Conservation (phyloP, 2,113 vertebrate species). For the Proteles cristata region DNA sequence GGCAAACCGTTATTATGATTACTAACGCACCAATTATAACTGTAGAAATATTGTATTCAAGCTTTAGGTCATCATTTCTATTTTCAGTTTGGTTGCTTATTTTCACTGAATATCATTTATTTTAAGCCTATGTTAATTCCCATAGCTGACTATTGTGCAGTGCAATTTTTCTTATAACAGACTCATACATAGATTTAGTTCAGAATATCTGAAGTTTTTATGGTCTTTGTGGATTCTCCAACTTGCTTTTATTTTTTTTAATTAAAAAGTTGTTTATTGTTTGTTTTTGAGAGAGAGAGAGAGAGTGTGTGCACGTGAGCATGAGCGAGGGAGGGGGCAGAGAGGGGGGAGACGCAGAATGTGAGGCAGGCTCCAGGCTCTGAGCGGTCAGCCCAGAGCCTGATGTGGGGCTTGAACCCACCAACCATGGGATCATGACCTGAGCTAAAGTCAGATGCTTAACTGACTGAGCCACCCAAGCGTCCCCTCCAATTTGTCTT, state of each 20-base stretch:
- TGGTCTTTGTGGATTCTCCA: not conserved
- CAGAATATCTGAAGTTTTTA: not conserved
- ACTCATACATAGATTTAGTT: not conserved
- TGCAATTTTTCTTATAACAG: constrained; percentile 3
- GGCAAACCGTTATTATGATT: not conserved
- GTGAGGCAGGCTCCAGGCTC: too few species aligned
- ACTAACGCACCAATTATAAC: not conserved
- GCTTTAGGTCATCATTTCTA: not conserved
- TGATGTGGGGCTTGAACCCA: too few species aligned
- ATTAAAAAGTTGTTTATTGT: too few species aligned
- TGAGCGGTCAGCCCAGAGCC: too few species aligned
- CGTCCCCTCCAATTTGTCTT: not conserved
- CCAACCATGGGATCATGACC: too few species aligned
- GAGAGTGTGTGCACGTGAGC: too few species aligned
- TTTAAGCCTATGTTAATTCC: constrained; percentile 12
- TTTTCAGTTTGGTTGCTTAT: constrained; percentile 41
- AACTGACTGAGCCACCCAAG: too few species aligned
- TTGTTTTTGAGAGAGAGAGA: too few species aligned
- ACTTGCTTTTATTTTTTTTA: not conserved
- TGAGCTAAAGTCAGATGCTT: too few species aligned
- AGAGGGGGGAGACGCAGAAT: too few species aligned
- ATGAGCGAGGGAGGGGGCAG: too few species aligned
- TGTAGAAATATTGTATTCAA: constrained; percentile 12
- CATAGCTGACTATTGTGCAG: not conserved
- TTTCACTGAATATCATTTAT: constrained; percentile 10